Evolutionary conservation across 2,888 invertebrate species (phyloP).

Genomic region (Strigamia crassipes): DNA sequence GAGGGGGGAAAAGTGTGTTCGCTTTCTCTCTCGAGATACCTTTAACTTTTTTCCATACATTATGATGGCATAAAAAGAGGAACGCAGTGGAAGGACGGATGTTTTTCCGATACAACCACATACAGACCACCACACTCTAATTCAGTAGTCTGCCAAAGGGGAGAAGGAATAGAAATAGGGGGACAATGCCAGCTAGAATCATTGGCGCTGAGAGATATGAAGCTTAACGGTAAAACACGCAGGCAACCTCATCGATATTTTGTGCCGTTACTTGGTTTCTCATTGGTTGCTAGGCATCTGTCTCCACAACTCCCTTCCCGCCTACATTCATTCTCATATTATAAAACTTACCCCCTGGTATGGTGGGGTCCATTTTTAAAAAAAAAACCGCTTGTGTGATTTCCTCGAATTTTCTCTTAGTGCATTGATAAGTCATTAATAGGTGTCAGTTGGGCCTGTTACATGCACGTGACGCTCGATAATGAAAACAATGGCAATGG

Average conservation of each 20-base stretch:
- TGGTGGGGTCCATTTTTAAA: background rate
- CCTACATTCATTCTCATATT: conserved; percentile 18
- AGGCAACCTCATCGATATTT: conserved; percentile 38
- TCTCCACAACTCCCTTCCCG: conserved; percentile 25
- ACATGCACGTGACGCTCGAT: conserved; percentile 32
- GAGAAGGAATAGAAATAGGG: conserved; percentile 19
- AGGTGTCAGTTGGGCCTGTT: conserved; percentile 31
- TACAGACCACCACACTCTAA: conserved; percentile 38
- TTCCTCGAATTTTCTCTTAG: background rate
- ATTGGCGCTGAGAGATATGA: conserved; percentile 47
- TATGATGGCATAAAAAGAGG: conserved; percentile 18
- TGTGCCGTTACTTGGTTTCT: conserved; percentile 17
- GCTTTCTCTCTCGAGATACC: conserved; percentile 14
- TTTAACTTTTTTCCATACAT: conserved; percentile 23
- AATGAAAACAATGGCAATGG: conserved; percentile 37
- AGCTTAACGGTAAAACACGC: conserved; percentile 45
- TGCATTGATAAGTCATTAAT: conserved; percentile 40
- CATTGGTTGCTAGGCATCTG: conserved; percentile 38
- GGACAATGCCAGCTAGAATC: conserved; percentile 41
- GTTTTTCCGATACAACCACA: conserved; percentile 47
- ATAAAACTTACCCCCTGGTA: background rate
- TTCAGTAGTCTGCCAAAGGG: conserved; percentile 44
- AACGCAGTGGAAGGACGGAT: conserved; percentile 32
- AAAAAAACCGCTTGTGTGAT: background rate
- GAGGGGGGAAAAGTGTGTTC: background rate